Percentiles rank a stretch among this genome's conserved stretches.
phyloP scores from a whole-genome alignment of 2,888 invertebrate genomes.

The Cantharis lateralis region DNA sequence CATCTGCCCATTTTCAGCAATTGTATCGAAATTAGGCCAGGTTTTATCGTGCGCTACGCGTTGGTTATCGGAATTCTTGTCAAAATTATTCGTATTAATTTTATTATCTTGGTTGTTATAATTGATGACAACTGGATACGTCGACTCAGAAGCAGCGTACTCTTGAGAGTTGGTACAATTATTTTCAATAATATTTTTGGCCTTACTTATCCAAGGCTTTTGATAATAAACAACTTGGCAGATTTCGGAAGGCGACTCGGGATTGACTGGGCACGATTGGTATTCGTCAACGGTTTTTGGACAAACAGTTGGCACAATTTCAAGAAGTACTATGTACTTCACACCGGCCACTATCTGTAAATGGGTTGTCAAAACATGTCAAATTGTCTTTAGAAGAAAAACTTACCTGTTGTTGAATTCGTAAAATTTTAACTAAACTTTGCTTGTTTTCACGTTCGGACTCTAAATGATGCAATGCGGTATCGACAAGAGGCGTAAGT shows the following conservation, averaged over 20 bases:
- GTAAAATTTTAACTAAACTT: conserved; percentile 55
- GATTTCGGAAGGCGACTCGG: conserved; percentile 47
- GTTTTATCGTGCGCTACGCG: conserved; percentile 14
- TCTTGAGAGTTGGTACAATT: conserved; percentile 68
- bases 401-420: conserved; percentile 62
- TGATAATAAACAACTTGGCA: conserved; percentile 69
- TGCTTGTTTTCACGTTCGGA: conserved; percentile 52
- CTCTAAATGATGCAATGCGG: conserved; percentile 59
- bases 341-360: conserved; percentile 66
- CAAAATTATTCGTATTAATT: conserved; percentile 41
- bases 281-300: conserved; percentile 42
- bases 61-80: conserved; percentile 14
- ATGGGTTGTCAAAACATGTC: background rate
- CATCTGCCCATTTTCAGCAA: conserved; percentile 49
- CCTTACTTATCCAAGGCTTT: conserved; percentile 68
- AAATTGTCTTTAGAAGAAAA: background rate
- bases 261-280: conserved; percentile 45
- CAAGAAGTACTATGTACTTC: conserved; percentile 61
- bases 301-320: conserved; percentile 60
- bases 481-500: conserved; percentile 56
- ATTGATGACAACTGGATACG: conserved; percentile 27
- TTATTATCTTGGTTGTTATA: conserved; percentile 48
- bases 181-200: conserved; percentile 65
- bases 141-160: conserved; percentile 48
- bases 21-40: conserved; percentile 43